Evolutionary conservation across 2,888 invertebrate genomes (phyloP).

Genomic region (Apeira syringaria): DNA sequence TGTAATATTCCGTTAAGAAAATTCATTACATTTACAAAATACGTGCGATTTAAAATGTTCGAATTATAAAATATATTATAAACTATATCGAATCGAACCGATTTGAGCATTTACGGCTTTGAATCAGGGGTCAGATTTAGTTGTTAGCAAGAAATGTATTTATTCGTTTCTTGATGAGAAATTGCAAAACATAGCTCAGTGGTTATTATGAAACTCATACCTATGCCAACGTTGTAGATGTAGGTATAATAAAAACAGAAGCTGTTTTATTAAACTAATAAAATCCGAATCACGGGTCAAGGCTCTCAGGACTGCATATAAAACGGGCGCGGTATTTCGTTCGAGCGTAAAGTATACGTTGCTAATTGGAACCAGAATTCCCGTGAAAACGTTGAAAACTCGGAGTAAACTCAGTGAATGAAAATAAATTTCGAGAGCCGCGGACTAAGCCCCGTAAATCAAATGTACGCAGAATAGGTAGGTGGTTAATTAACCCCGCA

Average conservation of each 20-base stretch:
- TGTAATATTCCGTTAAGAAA: no score
- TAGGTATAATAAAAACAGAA: conserved; percentile 8
- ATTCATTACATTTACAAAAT: no score
- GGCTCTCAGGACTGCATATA: conserved; percentile 10
- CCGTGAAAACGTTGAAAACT: conserved; percentile 6
- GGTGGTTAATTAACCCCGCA: conserved; percentile 49
- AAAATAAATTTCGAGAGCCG: conserved; percentile 26
- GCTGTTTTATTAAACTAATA: conserved; percentile 8
- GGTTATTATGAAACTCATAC: not conserved
- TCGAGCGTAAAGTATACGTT: conserved; percentile 5
- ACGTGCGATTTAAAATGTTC: no score
- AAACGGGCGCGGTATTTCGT: conserved; percentile 2
- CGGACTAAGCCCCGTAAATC: conserved; percentile 28
- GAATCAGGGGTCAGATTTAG: no score
- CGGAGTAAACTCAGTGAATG: conserved; percentile 4
- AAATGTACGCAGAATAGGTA: conserved; percentile 34
- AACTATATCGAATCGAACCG: no score
- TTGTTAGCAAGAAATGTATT: conserved; percentile 1
- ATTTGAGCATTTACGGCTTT: no score
- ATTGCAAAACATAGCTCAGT: not conserved
- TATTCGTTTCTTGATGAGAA: not conserved
- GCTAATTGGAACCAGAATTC: conserved; percentile 16
- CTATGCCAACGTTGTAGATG: not conserved
- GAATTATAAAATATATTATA: no score
- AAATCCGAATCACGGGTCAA: conserved; percentile 17